Evolutionary conservation across 2,797 vertebrate species (phyloP).

Genomic region (Percopsis omiscomaycus): DNA sequence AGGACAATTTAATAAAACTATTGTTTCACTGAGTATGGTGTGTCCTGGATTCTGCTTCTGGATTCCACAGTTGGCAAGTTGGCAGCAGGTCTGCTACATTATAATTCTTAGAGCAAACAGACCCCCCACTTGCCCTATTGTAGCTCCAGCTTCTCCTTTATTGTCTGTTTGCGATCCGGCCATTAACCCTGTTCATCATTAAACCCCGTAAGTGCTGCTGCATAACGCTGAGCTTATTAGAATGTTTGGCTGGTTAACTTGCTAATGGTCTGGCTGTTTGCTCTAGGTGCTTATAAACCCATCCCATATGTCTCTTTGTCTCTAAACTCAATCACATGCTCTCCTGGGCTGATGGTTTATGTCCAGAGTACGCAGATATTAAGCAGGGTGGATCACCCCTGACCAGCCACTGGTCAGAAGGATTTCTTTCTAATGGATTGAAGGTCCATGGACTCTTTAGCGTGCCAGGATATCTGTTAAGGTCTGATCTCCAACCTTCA

Average conservation of each 20-base stretch:
- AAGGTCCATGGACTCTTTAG: too few relatives aligned
- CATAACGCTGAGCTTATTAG: conserved; percentile 43
- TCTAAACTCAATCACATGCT: conserved; percentile 73
- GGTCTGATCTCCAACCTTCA: not conserved
- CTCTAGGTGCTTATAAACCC: conserved; percentile 64
- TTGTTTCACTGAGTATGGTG: conserved; percentile 1
- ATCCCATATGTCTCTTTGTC: conserved; percentile 60
- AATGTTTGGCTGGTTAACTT: conserved; percentile 69
- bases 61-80: conserved; percentile 47
- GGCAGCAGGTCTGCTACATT: not conserved
- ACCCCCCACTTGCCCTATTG: conserved; percentile 21
- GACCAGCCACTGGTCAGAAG: not conserved
- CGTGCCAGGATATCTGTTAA: too few relatives aligned
- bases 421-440: too few relatives aligned
- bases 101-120: conserved; percentile 7
- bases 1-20: conserved; percentile 3
- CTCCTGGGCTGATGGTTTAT: conserved; percentile 61
- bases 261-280: conserved; percentile 69
- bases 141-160: conserved; percentile 15
- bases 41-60: not conserved
- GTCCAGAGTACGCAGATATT: conserved; percentile 41
- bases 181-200: conserved; percentile 57
- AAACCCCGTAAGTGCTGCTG: conserved; percentile 40
- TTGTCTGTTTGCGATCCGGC: conserved; percentile 37
- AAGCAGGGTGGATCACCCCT: conserved; percentile 21